These are phyloP conservation scores for Pollachius pollachius DNA, from an alignment of 2,113 vertebrate genomes.

Conservation along the genomic window DNA sequence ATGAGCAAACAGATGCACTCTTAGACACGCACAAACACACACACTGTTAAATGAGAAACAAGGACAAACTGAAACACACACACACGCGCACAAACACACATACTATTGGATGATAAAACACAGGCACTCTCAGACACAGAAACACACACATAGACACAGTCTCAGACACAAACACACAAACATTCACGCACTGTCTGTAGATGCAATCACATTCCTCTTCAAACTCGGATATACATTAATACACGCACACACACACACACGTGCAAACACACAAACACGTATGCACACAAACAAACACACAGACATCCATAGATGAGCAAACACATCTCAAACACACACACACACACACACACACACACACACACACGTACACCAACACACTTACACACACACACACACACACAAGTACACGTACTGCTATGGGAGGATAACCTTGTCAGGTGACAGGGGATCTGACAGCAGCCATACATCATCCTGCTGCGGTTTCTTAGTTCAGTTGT, in stretches of 20 bases:
- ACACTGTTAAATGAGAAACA: background rate
- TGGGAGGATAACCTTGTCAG: background rate
- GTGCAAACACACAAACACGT: too few species aligned
- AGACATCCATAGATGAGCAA: too few species aligned
- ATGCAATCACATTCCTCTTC: too few species aligned
- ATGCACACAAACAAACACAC: too few species aligned
- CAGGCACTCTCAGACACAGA: conserved; percentile 3
- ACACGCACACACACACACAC: too few species aligned
- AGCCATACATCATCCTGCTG: background rate
- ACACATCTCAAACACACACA: too few species aligned
- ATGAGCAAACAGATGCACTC: too few species aligned
- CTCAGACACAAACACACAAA: too few species aligned
- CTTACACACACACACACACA: conserved; percentile 2
- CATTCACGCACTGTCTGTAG: too few species aligned
- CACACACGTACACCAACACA: conserved; percentile 8
- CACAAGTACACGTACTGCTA: conserved; percentile 15
- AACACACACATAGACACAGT: background rate
- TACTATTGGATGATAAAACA: too few species aligned
- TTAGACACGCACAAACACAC: too few species aligned
- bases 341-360: background rate
- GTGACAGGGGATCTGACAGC: background rate
- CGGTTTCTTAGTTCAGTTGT: background rate
- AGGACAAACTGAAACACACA: background rate
- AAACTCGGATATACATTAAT: too few species aligned
- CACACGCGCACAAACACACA: conserved; percentile 8